Evolutionary conservation across 2,797 vertebrate genomes (phyloP).

Genomic region (Peromyscus attwateri): DNA sequence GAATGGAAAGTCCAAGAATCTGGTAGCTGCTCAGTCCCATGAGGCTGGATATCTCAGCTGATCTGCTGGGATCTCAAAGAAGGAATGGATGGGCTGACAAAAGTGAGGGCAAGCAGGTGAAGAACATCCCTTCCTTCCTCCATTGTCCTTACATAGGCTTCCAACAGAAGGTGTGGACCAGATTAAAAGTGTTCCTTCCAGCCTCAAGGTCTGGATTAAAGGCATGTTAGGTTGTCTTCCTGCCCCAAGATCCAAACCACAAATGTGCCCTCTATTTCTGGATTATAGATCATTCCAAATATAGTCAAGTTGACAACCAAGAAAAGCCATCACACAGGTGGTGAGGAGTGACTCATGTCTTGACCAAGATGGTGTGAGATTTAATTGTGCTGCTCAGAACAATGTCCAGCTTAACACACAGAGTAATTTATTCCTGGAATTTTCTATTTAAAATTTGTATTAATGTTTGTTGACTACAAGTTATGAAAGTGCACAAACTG

Average conservation of each 20-base stretch:
- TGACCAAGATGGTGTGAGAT: neutral
- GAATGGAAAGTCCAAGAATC: too few relatives aligned
- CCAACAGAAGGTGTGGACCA: neutral
- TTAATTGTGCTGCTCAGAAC: neutral
- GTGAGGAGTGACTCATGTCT: neutral
- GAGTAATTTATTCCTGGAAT: neutral
- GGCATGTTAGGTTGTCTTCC: neutral
- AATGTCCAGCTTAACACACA: neutral
- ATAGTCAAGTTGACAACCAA: neutral
- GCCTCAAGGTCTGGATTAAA: too few relatives aligned
- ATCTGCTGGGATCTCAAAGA: neutral
- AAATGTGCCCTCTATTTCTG: neutral
- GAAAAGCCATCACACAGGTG: neutral
- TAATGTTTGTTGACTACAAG: neutral
- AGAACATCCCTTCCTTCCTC: neutral
- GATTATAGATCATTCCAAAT: neutral
- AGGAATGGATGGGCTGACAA: too few relatives aligned
- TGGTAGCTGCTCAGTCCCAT: too few relatives aligned
- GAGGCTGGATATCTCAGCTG: neutral
- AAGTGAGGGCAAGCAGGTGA: neutral
- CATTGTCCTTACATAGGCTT: neutral
- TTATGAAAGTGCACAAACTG: neutral
- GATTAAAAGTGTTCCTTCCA: neutral
- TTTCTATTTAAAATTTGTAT: neutral
- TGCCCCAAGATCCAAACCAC: neutral